These are phyloP conservation scores for Planococcus citri DNA, from an alignment of 1,140 invertebrate species.

Conservation along the genomic window DNA sequence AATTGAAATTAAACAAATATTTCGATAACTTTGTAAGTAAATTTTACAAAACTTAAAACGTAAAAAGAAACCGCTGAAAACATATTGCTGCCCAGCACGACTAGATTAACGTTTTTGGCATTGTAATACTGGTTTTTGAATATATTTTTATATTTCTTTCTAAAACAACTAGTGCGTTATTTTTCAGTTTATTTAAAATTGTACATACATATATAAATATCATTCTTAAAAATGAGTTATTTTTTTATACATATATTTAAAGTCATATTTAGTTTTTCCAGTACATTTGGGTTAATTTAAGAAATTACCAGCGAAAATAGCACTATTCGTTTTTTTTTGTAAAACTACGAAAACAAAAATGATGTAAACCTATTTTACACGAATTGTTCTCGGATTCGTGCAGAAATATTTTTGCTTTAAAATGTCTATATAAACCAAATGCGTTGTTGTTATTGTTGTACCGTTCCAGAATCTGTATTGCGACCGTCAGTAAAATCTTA, in stretches of 20 bases:
- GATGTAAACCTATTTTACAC: neutral
- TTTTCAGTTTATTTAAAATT: neutral
- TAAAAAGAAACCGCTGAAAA: neutral
- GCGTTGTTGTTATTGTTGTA: neutral
- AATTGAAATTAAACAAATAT: neutral
- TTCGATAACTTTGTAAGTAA: neutral
- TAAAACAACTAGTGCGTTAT: conserved; percentile 3
- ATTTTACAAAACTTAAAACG: neutral
- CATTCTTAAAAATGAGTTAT: neutral
- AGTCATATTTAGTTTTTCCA: neutral
- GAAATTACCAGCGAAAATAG: neutral
- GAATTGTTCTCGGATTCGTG: neutral
- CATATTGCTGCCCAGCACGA: neutral
- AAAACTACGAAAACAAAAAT: neutral
- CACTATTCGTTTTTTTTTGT: neutral
- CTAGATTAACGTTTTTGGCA: neutral
- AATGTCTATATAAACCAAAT: neutral
- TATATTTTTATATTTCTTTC: conserved; percentile 17
- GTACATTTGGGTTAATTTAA: neutral
- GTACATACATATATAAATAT: neutral
- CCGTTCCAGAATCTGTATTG: conserved; percentile 2
- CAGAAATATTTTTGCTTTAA: neutral
- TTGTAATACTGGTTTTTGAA: conserved; percentile 11
- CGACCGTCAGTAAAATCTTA: neutral
- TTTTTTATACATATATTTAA: conserved; percentile 9